Percentiles rank a stretch among this genome's conserved stretches.
Evolutionary conservation across 2,888 invertebrate species (phyloP).

Genomic region (Trissolcus brochymenae): DNA sequence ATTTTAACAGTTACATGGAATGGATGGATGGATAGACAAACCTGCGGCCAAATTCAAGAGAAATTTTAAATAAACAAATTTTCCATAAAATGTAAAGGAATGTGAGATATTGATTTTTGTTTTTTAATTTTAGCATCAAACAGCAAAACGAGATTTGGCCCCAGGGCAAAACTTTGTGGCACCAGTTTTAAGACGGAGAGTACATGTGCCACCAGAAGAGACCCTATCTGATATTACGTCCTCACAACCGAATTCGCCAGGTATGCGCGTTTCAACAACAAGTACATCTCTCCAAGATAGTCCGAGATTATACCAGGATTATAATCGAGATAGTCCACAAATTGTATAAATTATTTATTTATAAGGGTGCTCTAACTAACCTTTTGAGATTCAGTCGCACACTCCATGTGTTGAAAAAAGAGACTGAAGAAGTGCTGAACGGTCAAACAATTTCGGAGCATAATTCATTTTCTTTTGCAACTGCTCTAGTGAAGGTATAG

Average conservation of each 20-base stretch:
- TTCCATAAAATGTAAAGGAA: too few relatives aligned
- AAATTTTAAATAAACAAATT: too few relatives aligned
- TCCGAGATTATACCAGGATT: slow-evolving; percentile 73
- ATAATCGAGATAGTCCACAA: slow-evolving; percentile 64
- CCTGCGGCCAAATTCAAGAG: too few relatives aligned
- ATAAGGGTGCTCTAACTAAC: background rate
- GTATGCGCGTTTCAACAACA: slow-evolving; percentile 62
- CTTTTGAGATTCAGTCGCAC: slow-evolving; percentile 9
- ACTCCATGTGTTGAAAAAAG: slow-evolving; percentile 4
- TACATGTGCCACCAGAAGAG: slow-evolving; percentile 62
- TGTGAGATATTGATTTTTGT: too few relatives aligned
- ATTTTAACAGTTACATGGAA: too few relatives aligned
- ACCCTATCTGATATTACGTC: slow-evolving; percentile 64
- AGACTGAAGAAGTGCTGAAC: slow-evolving; percentile 16
- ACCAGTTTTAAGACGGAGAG: slow-evolving; percentile 69
- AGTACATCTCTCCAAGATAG: slow-evolving; percentile 68
- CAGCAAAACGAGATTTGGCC: slow-evolving; percentile 69
- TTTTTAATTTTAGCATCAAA: slow-evolving; percentile 61
- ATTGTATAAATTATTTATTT: slow-evolving; percentile 17
- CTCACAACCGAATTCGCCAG: slow-evolving; percentile 63
- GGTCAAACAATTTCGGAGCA: background rate
- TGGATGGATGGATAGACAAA: too few relatives aligned
- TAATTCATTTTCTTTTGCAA: slow-evolving; percentile 18
- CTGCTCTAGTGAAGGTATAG: slow-evolving; percentile 21
- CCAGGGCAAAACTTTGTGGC: slow-evolving; percentile 72